Evolutionary conservation across 2,113 vertebrate genomes (phyloP), one percentile per base, ranked within the genome.

Genomic region (Raphicerus campestris): DNA sequence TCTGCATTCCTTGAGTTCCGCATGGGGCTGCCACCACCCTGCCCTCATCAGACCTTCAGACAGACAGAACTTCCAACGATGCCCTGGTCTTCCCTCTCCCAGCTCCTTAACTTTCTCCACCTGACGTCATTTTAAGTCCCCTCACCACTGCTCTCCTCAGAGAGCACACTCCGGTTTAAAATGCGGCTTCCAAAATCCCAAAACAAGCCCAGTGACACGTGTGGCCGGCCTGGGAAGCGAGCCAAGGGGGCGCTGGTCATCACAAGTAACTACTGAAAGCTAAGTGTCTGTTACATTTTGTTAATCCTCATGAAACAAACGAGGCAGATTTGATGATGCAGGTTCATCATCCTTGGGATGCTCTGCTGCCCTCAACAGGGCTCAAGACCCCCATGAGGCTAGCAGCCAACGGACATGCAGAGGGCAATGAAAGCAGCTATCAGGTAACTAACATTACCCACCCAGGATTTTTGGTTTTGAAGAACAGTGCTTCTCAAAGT

Each of bases 121-220:
- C 1, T 13, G 63, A 53, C 0, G 0, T 14, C 26, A 30, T 11
- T 14, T 84, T 6, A n/a, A n/a, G 73, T 17, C 8, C 42, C 5
- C 22, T 60, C 42, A 49, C n/a, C 22, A n/a, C 24, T 28, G 15
- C 58, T 92, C 58, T 56, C 92, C 70, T 85, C n/a, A 45, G 39
- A 87, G n/a, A 39, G 39, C 5, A 32, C 6, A 28, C 15, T 85
- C n/a, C 7, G 17, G 85, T 51, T 56, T 81, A 53, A 90, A 83
- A 77, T 7, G 26, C 0, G 13, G 30, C 80, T 42, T 86, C 28
- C 14, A 28, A 7, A 30, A 28, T 42, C 47, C 60, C 24, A 32
- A 75, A 81, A 81, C 20, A 45, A 39, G 49, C 66, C 53, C 32
- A 19, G 26, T 1, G 2, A 53, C 28, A 45, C 2, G 4, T 39